Base-by-base conservation (phyloP, 2,113 vertebrate genomes). In the Indicator indicator region DNA sequence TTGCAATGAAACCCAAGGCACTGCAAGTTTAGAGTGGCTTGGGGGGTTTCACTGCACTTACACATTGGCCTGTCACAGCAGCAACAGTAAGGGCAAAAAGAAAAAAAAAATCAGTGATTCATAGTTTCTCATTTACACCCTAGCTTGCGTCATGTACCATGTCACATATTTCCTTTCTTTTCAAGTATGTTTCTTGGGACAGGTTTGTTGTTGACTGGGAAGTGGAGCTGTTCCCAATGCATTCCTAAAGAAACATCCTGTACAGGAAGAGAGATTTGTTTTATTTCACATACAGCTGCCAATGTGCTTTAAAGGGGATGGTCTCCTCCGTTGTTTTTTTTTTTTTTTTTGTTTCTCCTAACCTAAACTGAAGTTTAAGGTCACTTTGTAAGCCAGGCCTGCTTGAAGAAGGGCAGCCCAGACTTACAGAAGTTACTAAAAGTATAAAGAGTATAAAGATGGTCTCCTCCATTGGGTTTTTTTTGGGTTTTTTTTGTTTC, bases 221-320 rank as follows among this genome's bases (percentile, higher is more conserved):
- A 92, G 60, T 76, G 65, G 33, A 94, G 28, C 33, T 94, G 86
- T 95, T 95, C 89, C 85, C 18, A 17, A 15, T 40, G 5, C 65
- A 67, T 94, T 94, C 73, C 64, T 70, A 95, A 82, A 26, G 93
- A 91, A 86, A 96, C 83, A 92, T 86, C 90, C 86, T 93, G 84
- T 95, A 89, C 96, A 93, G 85, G 90, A 96, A 95, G 50, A 87
- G 19, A 56, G n/a, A 73, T 93, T 92, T 88, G 73, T 88, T 96
- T 93, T 90, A 85, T 74, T 95, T 94, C 78, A 81, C 46, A 9
- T 68, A 71, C 58, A 80, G 77, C 55, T 89, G 90, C 59, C 88
- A 93, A 18, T 89, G 46, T 75, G 42, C 59, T 93, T 96, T 91
- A 86, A 94, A 89, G 73, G 17, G 14, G 40, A 92, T 93, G 36